phyloP scores from a whole-genome alignment of 2,888 invertebrate species.

The Calliphora vomitoria region DNA sequence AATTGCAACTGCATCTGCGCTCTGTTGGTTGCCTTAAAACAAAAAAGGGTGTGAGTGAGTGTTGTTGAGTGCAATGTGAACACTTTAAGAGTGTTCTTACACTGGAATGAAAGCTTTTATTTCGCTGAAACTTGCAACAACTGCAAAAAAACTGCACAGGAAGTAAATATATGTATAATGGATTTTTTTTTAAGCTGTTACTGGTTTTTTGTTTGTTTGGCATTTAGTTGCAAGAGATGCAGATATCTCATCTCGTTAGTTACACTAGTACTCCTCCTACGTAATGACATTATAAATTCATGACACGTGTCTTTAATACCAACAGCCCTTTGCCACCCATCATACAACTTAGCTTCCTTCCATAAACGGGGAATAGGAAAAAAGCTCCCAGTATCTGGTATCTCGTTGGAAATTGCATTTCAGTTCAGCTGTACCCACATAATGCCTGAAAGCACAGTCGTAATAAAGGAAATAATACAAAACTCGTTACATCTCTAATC shows the following conservation, averaged over 20 bases:
- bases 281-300: slow-evolving; percentile 44
- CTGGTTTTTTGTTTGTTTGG: background rate
- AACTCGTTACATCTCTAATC: slow-evolving; percentile 10
- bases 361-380: slow-evolving; percentile 7
- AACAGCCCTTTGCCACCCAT: background rate
- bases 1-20: slow-evolving; percentile 70
- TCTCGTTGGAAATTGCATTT: slow-evolving; percentile 1
- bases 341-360: background rate
- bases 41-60: slow-evolving; percentile 31
- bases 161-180: slow-evolving; percentile 29
- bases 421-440: slow-evolving; percentile 31
- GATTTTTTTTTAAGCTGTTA: slow-evolving; percentile 20
- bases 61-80: background rate
- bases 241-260: slow-evolving; percentile 1
- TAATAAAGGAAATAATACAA: slow-evolving; percentile 24
- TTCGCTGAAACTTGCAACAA: slow-evolving; percentile 11
- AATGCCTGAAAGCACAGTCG: background rate
- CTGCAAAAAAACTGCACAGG: slow-evolving; percentile 5
- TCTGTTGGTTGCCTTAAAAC: slow-evolving; percentile 11
- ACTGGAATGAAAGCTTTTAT: slow-evolving; percentile 59
- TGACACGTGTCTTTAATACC: slow-evolving; percentile 30
- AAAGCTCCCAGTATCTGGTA: background rate
- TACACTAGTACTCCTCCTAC: slow-evolving; percentile 33
- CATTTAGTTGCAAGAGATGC: background rate
- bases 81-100: slow-evolving; percentile 24